phyloP scores from a whole-genome alignment of 1,140 invertebrate genomes.

The Chrysoperla carnea region DNA sequence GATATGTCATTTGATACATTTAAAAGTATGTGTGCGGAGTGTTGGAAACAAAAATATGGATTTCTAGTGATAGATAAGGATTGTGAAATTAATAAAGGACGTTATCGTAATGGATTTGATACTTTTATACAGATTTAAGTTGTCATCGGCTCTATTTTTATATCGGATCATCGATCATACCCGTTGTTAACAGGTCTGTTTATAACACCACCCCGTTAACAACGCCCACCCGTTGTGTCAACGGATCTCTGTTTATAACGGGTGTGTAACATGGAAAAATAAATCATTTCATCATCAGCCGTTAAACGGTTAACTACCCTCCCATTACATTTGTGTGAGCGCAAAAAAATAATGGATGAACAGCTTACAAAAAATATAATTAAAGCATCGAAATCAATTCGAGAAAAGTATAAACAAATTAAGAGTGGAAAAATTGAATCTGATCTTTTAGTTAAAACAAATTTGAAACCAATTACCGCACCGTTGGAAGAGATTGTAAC shows the following conservation, averaged over 20 bases:
- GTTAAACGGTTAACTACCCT: too few relatives aligned
- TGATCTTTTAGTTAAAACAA: conserved; percentile 4
- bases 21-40: conserved; percentile 7
- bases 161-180: background rate
- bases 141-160: too few relatives aligned
- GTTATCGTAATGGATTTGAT: conserved; percentile 8
- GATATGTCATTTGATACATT: conserved; percentile 9
- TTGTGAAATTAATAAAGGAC: conserved; percentile 7
- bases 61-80: conserved; percentile 10
- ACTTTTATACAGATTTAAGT: background rate
- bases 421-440: conserved; percentile 3
- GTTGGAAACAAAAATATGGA: conserved; percentile 7
- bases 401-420: conserved; percentile 3
- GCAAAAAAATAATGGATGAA: too few relatives aligned
- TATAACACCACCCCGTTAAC: background rate
- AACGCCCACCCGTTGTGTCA: too few relatives aligned
- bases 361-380: background rate
- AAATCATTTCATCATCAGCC: background rate
- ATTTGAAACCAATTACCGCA: conserved; percentile 7
- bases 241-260: background rate
- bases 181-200: background rate
- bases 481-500: conserved; percentile 7
- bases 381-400: conserved; percentile 3
- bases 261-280: background rate
- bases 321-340: too few relatives aligned